Base-by-base conservation (phyloP, 2,113 vertebrate species). In the Malurus melanocephalus region DNA sequence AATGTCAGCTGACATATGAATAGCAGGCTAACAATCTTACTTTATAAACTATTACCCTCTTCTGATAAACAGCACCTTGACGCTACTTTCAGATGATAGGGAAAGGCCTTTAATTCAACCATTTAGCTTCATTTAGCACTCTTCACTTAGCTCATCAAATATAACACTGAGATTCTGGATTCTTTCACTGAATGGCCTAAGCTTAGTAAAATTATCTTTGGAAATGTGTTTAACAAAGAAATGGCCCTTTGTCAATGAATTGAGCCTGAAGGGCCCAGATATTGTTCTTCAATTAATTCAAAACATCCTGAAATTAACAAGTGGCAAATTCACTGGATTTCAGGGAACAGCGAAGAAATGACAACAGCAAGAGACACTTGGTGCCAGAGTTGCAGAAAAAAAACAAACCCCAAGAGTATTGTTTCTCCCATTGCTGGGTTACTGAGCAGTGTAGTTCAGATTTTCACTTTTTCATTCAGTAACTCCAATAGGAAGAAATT, bases 391-490 rank as follows among this genome's bases (percentile, higher is more conserved):
- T 74, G 48, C 42, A 68, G 17, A 18, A 28, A 26, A 23, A 21
- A 17, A 11, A 16, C 5, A 1, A 9, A 27, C 19, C 38, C 38
- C 38, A 38, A 38, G 38, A 60, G 1, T 40, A 45, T 26, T 53
- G 52, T 61, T 78, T 69, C 78, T 92, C 71, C 53, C 51, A 77
- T 7, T 71, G 56, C 40, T 77, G 45, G 32, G 52, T 81, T 86
- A 66, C 64, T 19, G 33, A 26, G 53, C 61, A 77, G 45, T 13
- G 30, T n/a, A 33, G 18, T 48, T 62, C 38, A 66, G 40, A 60
- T 67, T 93, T 86, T 68, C 26, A 67, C 28, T 76, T 76, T 48
- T 90, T 72, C 69, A 80, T 87, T 82, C 52, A 78, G 24, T n/a
- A 74, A 76, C 40, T 90, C 55, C 16, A 81, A 80, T 3, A 55